Percentiles rank a stretch among this genome's conserved stretches.
phyloP scores from a whole-genome alignment of 2,797 vertebrate species.

The Limnodromus scolopaceus region DNA sequence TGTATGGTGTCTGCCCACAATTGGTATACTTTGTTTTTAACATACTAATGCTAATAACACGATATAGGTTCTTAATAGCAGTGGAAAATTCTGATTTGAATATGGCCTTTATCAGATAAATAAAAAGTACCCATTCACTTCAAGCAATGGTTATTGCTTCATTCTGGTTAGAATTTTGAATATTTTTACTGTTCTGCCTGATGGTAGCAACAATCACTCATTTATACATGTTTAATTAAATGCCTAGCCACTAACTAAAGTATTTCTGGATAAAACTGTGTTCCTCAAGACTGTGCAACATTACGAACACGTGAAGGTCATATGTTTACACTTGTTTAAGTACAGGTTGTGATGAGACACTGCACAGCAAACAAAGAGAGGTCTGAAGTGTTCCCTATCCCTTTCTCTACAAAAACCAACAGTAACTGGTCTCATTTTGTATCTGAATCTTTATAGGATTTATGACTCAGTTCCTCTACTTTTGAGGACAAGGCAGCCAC shows the following conservation, averaged over 20 bases:
- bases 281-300: not conserved
- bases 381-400: not conserved
- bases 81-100: slow-evolving; percentile 9
- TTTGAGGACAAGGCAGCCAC: not conserved
- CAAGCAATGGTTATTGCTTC: not conserved
- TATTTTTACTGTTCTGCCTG: not conserved
- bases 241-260: not conserved
- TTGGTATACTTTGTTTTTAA: not conserved
- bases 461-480: not conserved
- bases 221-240: not conserved
- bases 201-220: not conserved
- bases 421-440: not conserved
- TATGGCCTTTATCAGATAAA: not conserved
- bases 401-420: not conserved
- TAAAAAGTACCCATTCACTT: not conserved
- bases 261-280: not conserved
- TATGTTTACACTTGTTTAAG: not conserved
- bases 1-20: not conserved
- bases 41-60: not conserved
- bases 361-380: not conserved
- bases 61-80: not conserved
- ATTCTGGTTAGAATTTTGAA: not conserved
- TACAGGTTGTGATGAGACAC: not conserved
- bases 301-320: not conserved
- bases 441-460: not conserved